A percentile compares a stretch with the other conserved stretches of the same genome.
Evolutionary conservation across 2,888 invertebrate genomes (phyloP).

Genomic region (Cryptocephalus moraei): DNA sequence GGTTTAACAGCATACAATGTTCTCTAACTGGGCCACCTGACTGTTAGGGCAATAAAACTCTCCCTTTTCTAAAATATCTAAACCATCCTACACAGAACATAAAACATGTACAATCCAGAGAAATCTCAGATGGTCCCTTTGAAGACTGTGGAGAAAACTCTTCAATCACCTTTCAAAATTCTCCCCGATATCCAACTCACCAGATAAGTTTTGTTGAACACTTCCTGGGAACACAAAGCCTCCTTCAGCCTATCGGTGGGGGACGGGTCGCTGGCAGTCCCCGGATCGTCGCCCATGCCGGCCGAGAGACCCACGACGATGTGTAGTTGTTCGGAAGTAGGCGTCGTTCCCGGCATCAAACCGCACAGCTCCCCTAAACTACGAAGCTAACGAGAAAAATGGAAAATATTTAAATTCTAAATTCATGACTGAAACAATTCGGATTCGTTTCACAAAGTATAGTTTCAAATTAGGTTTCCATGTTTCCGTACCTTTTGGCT

Average conservation of each 20-base stretch:
- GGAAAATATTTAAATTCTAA: background rate
- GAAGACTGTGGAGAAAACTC: no score
- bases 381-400: conserved; percentile 49
- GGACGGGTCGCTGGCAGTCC: conserved; percentile 42
- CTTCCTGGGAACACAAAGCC: conserved; percentile 78
- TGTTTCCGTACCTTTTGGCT: conserved; percentile 41
- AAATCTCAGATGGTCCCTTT: no score
- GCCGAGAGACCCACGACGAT: conserved; percentile 82
- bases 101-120: no score
- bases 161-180: no score
- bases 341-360: conserved; percentile 70
- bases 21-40: no score
- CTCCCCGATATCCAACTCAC: conserved; percentile 39
- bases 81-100: no score
- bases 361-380: conserved; percentile 85
- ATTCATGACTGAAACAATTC: background rate
- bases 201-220: conserved; percentile 83
- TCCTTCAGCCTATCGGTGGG: conserved; percentile 82
- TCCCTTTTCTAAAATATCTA: no score
- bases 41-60: no score
- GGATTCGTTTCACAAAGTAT: no score
- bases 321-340: conserved; percentile 81
- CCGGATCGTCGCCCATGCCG: conserved; percentile 71
- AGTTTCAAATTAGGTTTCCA: no score
- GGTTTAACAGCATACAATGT: no score